A percentile compares a stretch with the other conserved stretches of the same genome.
phyloP scores from a whole-genome alignment of 2,113 vertebrate genomes.

The Tonatia bakeri region DNA sequence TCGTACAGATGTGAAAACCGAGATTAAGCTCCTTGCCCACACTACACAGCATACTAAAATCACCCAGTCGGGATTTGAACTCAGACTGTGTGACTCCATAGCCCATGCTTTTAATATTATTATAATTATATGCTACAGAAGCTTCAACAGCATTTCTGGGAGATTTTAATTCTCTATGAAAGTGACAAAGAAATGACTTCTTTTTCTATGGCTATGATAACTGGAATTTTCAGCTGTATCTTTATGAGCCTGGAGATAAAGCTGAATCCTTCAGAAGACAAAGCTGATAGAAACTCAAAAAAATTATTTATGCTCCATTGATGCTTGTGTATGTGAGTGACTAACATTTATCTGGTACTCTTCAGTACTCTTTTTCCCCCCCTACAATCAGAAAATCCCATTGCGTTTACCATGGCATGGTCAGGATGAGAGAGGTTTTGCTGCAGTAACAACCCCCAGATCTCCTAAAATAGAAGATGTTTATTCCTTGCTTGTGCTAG shows the following conservation, averaged over 20 bases:
- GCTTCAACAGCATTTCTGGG: background rate
- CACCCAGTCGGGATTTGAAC: background rate
- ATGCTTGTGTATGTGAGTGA: background rate
- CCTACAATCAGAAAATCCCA: background rate
- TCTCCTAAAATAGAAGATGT: background rate
- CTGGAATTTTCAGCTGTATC: background rate
- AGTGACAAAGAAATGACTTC: background rate
- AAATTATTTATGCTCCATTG: background rate
- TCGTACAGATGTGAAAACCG: background rate
- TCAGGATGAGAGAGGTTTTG: background rate
- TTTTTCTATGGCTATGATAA: background rate
- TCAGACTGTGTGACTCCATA: background rate
- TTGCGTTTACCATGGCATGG: background rate
- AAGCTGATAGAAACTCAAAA: background rate
- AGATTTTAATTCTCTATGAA: background rate
- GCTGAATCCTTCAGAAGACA: background rate
- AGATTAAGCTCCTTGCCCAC: background rate
- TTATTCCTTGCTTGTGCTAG: background rate
- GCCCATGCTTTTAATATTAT: background rate
- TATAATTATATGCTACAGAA: background rate
- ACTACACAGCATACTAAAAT: background rate
- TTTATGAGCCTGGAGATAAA: background rate
- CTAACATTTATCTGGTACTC: background rate
- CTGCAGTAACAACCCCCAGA: background rate
- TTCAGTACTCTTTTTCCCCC: background rate